Evolutionary conservation across 37 sponge, comb jelly and placozoan species (phyloP).

Genomic region (Tethya wilhelma): DNA sequence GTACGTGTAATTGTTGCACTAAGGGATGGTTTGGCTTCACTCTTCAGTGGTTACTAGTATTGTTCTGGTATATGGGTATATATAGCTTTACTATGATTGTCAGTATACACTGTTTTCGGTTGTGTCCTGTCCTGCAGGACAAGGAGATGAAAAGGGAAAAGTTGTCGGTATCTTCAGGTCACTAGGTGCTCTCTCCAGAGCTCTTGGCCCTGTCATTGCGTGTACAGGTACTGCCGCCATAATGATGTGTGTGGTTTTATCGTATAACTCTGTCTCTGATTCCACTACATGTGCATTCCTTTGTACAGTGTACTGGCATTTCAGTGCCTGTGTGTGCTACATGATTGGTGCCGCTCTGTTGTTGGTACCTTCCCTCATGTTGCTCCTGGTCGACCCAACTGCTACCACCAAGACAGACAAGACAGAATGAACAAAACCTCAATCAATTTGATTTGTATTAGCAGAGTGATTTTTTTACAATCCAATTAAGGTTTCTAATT

Average conservation of each 20-base stretch:
- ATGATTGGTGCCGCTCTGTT: constrained; percentile 69
- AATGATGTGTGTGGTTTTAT: neutral
- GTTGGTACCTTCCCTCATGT: constrained; percentile 48
- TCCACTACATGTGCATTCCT: constrained; percentile 14
- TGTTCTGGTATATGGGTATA: neutral
- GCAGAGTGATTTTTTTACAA: too few species aligned
- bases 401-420: neutral
- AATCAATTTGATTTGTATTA: neutral
- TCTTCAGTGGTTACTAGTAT: neutral
- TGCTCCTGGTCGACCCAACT: constrained; percentile 15
- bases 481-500: too few species aligned
- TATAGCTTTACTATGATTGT: neutral
- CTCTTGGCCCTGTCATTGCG: constrained; percentile 83
- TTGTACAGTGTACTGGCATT: constrained; percentile 80
- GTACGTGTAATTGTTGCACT: neutral
- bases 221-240: constrained; percentile 68
- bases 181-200: constrained; percentile 86
- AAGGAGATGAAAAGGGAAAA: constrained; percentile 88
- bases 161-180: constrained; percentile 91
- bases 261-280: neutral
- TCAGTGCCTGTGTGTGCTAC: constrained; percentile 81
- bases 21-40: neutral
- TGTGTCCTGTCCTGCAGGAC: constrained; percentile 32
- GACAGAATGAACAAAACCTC: neutral
- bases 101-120: neutral